Evolutionary conservation across 2,113 vertebrate genomes (phyloP).

Genomic region (Egretta garzetta): DNA sequence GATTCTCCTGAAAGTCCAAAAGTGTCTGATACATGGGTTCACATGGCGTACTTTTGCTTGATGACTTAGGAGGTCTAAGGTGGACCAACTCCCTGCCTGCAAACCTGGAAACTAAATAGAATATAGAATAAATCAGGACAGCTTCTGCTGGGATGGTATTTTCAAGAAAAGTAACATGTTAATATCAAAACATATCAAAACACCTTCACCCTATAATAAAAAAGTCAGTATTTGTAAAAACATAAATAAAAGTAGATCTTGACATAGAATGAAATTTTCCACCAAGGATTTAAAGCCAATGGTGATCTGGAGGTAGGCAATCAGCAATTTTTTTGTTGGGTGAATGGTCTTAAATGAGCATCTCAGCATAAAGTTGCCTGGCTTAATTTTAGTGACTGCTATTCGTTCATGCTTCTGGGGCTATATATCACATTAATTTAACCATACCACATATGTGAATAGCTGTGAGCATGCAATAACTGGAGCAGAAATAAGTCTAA

Average conservation of each 20-base stretch:
- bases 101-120: slow-evolving; percentile 76
- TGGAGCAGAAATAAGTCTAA: not conserved
- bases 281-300: not conserved
- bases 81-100: slow-evolving; percentile 71
- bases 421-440: not conserved
- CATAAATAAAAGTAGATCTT: not conserved
- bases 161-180: not conserved
- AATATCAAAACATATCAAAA: not conserved
- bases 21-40: slow-evolving; percentile 68
- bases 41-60: not conserved
- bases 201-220: not conserved
- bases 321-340: accelerated
- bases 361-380: not conserved
- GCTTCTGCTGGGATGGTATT: not conserved
- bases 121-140: not conserved
- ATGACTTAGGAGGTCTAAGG: slow-evolving; percentile 69
- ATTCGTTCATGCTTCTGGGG: not conserved
- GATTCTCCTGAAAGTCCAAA: slow-evolving; percentile 61
- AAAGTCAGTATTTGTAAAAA: not conserved
- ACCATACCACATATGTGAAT: not conserved
- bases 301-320: not conserved
- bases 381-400: not conserved
- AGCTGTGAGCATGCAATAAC: not conserved
- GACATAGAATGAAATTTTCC: not conserved
- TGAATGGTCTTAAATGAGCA: not conserved